phyloP scores from a whole-genome alignment of 1,140 invertebrate species.

The Latrodectus geometricus region DNA sequence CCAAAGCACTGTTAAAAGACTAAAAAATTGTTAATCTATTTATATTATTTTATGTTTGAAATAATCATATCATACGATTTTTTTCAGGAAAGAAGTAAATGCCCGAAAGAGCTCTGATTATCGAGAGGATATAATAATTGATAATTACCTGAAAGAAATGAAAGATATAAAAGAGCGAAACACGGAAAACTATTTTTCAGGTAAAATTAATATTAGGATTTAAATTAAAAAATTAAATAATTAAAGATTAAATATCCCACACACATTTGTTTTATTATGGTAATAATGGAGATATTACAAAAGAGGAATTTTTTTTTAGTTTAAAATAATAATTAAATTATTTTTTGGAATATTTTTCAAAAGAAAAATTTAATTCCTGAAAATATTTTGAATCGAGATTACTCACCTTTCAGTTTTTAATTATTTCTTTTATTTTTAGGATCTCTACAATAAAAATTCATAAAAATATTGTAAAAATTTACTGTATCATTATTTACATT shows the following conservation, averaged over 20 bases:
- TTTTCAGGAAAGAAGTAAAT: constrained; percentile 14
- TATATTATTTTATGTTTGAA: background rate
- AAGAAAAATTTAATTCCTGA: no score
- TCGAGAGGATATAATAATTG: constrained; percentile 24
- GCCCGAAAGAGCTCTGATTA: constrained; percentile 75
- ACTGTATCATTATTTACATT: no score
- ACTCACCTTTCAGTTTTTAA: no score
- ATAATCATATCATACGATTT: background rate
- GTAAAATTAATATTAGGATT: background rate
- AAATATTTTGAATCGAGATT: no score
- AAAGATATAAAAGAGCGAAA: constrained; percentile 64
- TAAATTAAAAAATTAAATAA: background rate
- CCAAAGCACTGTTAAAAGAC: background rate
- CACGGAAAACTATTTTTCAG: background rate
- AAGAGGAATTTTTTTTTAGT: background rate
- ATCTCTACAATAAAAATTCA: no score
- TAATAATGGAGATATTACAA: background rate
- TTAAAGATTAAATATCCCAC: background rate
- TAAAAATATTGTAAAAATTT: no score
- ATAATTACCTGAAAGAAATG: constrained; percentile 69
- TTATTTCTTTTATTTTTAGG: no score
- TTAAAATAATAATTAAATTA: no score
- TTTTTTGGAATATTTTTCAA: no score
- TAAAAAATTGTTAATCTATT: background rate
- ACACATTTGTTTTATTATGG: no score